These are phyloP conservation scores for Notospermus geniculatus DNA, from an alignment of 1,140 invertebrate genomes.

Conservation along the genomic window DNA sequence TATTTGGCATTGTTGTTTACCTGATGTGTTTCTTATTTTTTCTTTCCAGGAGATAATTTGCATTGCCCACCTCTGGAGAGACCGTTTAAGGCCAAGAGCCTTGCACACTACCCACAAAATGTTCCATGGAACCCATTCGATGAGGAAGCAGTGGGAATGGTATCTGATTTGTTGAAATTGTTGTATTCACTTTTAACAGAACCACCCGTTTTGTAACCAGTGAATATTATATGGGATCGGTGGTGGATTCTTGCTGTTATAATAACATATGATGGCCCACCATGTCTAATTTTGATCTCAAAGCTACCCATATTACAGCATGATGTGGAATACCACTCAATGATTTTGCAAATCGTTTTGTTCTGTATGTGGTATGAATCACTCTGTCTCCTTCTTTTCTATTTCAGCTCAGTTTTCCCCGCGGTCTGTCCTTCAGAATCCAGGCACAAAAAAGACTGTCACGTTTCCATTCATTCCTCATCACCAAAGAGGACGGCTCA, in stretches of 20 bases:
- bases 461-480: slow-evolving; percentile 93
- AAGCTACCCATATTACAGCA: too few relatives aligned
- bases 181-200: too few relatives aligned
- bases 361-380: too few relatives aligned
- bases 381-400: slow-evolving; percentile 1
- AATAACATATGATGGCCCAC: too few relatives aligned
- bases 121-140: slow-evolving; percentile 90
- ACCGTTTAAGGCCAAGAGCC: slow-evolving; percentile 89
- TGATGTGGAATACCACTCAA: too few relatives aligned
- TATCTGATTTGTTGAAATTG: slow-evolving; percentile 48
- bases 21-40: slow-evolving; percentile 38
- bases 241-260: too few relatives aligned
- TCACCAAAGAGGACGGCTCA: slow-evolving; percentile 93
- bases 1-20: slow-evolving; percentile 18
- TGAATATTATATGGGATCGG: too few relatives aligned
- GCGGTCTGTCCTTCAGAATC: slow-evolving; percentile 88
- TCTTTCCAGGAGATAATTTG: slow-evolving; percentile 63
- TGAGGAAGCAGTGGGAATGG: slow-evolving; percentile 91
- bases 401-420: slow-evolving; percentile 84
- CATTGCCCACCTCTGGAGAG: slow-evolving; percentile 84
- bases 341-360: too few relatives aligned
- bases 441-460: slow-evolving; percentile 88
- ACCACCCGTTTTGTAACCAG: too few relatives aligned
- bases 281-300: too few relatives aligned
- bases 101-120: slow-evolving; percentile 90